Base-by-base conservation (phyloP, 2,888 invertebrate species). In the Lathronympha strigana region DNA sequence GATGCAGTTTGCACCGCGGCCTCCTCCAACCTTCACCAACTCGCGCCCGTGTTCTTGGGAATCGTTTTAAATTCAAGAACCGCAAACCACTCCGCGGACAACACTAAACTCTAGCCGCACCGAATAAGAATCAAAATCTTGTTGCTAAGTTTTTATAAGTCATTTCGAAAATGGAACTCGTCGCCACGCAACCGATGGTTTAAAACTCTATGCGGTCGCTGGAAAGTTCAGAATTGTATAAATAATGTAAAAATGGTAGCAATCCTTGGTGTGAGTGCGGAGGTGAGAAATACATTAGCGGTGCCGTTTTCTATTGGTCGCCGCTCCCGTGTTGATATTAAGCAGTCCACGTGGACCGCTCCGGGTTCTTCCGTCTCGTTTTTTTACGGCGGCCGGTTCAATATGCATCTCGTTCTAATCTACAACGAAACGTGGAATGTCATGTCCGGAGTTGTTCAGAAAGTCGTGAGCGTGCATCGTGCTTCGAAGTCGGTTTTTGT, bases 251-350 rank as follows among this genome's bases (percentile, higher is more conserved):
- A 84, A 87, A 84, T 86, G 83, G 83, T 83, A 84, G 81, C 81
- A 73, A 80, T 80, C 81, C 80, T 85, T 86, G 86, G 90, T 90
- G 90, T 91, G 92, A 88, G 92, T 90, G 90, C 89, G 89, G 90
- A 92, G 92, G 92, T 92, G 92, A 92, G 92, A 92, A 92, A 92
- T 92, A 92, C 92, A 92, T 92, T 92, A 92, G 92, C 88, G 90
- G 89, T 91, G 84, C 89, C 89, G 90, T 90, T 90, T 90, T 87
- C 92, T 86, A 92, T 92, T 92, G 92, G 92, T 90, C 90, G 89
- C 86, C 84, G 90, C 91, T 90, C 85, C 91, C 84, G 92, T 91
- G 92, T 92, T 89, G 89, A 90, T 90, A 89, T 88, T 89, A 90
- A 90, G 87, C 86, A 90, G 92, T 91, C 92, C 92, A 92, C 91